Conservation (phyloP, 2,888 invertebrate species). For the Caenorhabditis sp. region DNA sequence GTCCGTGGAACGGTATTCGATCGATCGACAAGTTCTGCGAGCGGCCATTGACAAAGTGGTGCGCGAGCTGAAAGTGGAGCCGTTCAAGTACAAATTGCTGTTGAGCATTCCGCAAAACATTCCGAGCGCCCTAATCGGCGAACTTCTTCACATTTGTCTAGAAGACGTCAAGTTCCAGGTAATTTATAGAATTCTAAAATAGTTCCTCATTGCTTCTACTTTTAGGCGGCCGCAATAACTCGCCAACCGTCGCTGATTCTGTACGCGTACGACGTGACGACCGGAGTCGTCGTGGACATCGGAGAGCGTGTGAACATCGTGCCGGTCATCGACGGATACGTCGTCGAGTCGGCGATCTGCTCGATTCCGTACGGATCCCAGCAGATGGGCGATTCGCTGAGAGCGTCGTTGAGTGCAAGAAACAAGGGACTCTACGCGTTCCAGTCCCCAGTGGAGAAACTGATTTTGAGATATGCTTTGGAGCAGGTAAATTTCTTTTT, state of each 20-base stretch:
- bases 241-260: constrained; percentile 82
- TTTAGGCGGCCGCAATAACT: constrained; percentile 80
- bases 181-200: too few relatives aligned
- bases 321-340: constrained; percentile 82
- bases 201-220: too few relatives aligned
- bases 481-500: constrained; percentile 79
- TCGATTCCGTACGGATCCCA: constrained; percentile 82
- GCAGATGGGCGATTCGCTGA: constrained; percentile 79
- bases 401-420: constrained; percentile 63
- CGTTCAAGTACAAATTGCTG: constrained; percentile 80
- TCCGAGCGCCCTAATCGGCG: constrained; percentile 70
- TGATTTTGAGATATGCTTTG: constrained; percentile 81
- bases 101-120: constrained; percentile 77
- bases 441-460: constrained; percentile 80
- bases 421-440: constrained; percentile 79
- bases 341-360: constrained; percentile 82
- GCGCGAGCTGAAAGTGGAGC: constrained; percentile 81
- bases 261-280: constrained; percentile 83
- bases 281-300: constrained; percentile 83
- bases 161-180: constrained; percentile 70
- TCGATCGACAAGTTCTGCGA: constrained; percentile 80
- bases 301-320: constrained; percentile 83
- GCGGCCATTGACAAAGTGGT: constrained; percentile 82
- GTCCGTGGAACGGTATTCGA: constrained; percentile 80
- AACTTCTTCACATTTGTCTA: constrained; percentile 79